Percentiles rank a stretch among this genome's conserved stretches.
Evolutionary conservation across 1,140 invertebrate genomes (phyloP).

Genomic region (Bradynema listronoti): DNA sequence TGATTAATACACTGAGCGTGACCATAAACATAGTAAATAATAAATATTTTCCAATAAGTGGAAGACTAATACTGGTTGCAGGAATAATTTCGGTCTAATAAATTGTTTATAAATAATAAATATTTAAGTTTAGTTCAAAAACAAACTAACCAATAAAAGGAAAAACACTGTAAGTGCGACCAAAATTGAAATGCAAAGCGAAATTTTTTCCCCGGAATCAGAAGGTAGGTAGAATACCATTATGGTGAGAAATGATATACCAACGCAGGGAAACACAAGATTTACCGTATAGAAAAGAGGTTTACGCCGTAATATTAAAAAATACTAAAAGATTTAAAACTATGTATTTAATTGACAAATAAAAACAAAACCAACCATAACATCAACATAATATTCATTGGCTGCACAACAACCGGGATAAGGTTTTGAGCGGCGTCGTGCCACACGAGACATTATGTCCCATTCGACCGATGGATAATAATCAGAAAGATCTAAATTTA

Average conservation of each 20-base stretch:
- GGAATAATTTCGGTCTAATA: conserved; percentile 89
- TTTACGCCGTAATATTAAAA: conserved; percentile 70
- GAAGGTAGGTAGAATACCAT: conserved; percentile 81
- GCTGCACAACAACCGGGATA: conserved; percentile 76
- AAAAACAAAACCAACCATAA: conserved; percentile 64
- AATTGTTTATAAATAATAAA: conserved; percentile 76
- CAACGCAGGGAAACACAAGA: conserved; percentile 86
- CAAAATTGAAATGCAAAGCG: conserved; percentile 94
- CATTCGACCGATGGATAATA: conserved; percentile 97
- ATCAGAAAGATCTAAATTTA: conserved; percentile 76
- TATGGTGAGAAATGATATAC: conserved; percentile 30
- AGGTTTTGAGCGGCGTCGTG: conserved; percentile 75
- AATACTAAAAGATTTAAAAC: conserved; percentile 39
- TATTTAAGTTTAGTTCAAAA: conserved; percentile 17
- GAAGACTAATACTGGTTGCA: conserved; percentile 93
- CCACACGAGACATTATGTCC: conserved; percentile 88
- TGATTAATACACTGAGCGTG: conserved; percentile 92
- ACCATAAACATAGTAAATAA: conserved; percentile 99
- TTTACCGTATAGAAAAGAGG: conserved; percentile 93
- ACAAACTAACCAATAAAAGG: conserved; percentile 71
- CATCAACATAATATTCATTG: conserved; percentile 77
- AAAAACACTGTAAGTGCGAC: conserved; percentile 99
- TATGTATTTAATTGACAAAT: conserved; percentile 10
- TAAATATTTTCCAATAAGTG: conserved; percentile 87
- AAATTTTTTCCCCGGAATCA: conserved; percentile 75